Percentiles rank a stretch among this genome's conserved stretches.
phyloP scores from a whole-genome alignment of 2,113 vertebrate genomes.

The Phaetusa simplex region DNA sequence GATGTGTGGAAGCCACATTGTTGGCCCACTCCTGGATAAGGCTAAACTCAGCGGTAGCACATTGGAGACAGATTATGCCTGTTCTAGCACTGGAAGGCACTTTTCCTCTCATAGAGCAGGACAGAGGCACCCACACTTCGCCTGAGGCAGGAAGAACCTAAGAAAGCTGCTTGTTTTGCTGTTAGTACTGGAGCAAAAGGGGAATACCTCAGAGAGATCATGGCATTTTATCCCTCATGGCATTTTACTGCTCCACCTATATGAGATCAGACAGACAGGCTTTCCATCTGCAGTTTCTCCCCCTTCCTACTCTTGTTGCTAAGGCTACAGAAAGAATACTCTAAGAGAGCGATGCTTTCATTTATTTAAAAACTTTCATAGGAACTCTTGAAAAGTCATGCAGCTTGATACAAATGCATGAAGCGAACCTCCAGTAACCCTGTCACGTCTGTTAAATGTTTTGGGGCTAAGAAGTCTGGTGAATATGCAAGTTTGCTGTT shows the following conservation, averaged over 20 bases:
- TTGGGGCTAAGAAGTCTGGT: not conserved
- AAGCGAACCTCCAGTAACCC: not conserved
- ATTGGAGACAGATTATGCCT: not conserved
- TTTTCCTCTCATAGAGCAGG: not conserved
- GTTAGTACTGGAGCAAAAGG: not conserved
- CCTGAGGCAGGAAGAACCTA: not conserved
- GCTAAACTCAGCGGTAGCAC: not conserved
- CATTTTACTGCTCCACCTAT: not conserved
- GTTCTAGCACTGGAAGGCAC: not conserved
- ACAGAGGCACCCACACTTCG: not conserved
- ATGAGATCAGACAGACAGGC: not conserved
- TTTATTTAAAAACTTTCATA: not conserved
- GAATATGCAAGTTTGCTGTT: not conserved
- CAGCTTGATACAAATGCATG: not conserved
- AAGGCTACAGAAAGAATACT: not conserved
- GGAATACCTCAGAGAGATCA: not conserved
- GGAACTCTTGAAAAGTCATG: not conserved
- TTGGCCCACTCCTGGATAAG: not conserved
- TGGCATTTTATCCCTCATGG: not conserved
- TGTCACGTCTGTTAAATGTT: not conserved
- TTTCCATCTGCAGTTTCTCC: not conserved
- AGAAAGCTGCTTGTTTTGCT: not conserved
- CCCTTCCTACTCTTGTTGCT: not conserved
- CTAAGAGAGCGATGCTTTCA: not conserved
- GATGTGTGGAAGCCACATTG: not conserved